These are phyloP conservation scores for Danio albolineatus DNA, from an alignment of 2,797 vertebrate species.

Conservation along the genomic window DNA sequence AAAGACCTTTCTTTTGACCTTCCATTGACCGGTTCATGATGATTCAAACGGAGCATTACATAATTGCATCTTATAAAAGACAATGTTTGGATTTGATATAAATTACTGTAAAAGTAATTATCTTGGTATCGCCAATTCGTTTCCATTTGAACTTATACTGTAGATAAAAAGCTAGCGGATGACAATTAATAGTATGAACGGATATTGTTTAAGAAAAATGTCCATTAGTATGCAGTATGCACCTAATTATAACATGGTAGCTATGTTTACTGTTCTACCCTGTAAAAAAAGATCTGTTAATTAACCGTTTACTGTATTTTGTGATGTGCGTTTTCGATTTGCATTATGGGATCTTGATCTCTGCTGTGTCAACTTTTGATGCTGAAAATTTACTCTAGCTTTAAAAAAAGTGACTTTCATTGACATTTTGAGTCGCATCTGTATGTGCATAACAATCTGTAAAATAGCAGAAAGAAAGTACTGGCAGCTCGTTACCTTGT, in stretches of 20 bases:
- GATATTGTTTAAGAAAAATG: not conserved
- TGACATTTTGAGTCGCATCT: too few relatives aligned
- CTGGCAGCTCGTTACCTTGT: too few relatives aligned
- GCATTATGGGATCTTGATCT: too few relatives aligned
- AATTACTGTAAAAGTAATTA: not conserved
- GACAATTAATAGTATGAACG: not conserved
- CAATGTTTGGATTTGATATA: not conserved
- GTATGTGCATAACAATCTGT: too few relatives aligned
- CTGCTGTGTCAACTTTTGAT: too few relatives aligned
- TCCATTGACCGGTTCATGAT: constrained; percentile 5
- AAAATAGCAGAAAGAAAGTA: too few relatives aligned
- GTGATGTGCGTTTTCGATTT: too few relatives aligned
- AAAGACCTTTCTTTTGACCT: constrained; percentile 31
- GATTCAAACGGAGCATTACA: constrained; percentile 1
- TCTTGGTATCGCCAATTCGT: not conserved
- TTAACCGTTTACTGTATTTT: too few relatives aligned
- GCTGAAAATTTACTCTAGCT: too few relatives aligned
- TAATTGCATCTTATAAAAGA: not conserved
- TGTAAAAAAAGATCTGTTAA: too few relatives aligned
- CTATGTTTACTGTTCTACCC: not conserved
- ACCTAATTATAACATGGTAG: not conserved
- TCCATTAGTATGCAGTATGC: not conserved
- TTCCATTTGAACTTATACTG: not conserved
- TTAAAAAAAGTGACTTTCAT: too few relatives aligned
- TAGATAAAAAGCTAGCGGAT: not conserved